Evolutionary conservation across 1,140 invertebrate genomes (phyloP), one percentile per base, ranked within the genome.

Genomic region (Sycobia sp.): DNA sequence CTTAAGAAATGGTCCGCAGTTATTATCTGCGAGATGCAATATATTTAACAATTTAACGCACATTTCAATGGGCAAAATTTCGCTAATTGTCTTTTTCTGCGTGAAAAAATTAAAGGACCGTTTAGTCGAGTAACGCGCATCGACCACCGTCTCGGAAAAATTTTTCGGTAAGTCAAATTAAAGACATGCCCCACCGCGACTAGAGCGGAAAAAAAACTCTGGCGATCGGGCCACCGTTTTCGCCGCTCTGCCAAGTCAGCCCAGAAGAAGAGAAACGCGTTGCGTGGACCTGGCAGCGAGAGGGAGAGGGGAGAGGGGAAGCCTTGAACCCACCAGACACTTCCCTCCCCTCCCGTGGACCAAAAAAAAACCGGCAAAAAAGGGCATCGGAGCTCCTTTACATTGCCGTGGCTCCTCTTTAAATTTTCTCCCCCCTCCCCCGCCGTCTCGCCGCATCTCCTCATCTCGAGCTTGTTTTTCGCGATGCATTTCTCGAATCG

Each of bases 361-460:
- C 34, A 44, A 44, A 36, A 62, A 62, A 32, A n/a, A 36, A 38
- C 29, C 39, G 4, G 25, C 25, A 27, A 25, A 62, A 44, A 38
- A 61, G 32, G 25, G 29, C 23, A 51, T 32, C 13, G 34, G 47
- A 60, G 49, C 59, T 61, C 36, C 59, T 46, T 54, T 46, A 54
- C 59, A 61, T 61, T 61, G 50, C 54, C 59, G 39, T 44, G 49
- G 39, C 49, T 61, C 59, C 39, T 44, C 59, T 61, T 61, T 61
- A 61, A 53, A 61, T 47, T 44, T 58, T 22, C 44, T 47, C 18
- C 7, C 32, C 44, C 36, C 25, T 16, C 36, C 4, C 36, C 14
- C 20, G 25, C 32, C 23, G 10, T 20, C 11, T 13, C 49, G 13
- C 16, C 27, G 3, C 25, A 0, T 18, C 22, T 38, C 23, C 55